Conservation (phyloP, 1,140 invertebrate genomes). For the Calephelis nemesis region DNA sequence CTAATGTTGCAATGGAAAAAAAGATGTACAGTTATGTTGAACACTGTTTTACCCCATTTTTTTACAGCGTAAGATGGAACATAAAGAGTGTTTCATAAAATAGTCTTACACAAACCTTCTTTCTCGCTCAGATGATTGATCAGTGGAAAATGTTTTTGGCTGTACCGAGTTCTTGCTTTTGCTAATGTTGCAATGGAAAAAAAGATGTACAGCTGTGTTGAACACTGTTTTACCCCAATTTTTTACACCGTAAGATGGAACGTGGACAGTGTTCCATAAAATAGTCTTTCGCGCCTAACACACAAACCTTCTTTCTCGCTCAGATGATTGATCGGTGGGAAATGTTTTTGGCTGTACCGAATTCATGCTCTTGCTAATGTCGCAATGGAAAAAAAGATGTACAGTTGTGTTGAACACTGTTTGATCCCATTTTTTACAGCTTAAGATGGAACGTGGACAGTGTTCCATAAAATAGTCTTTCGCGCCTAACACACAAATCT, state of each 20-base stretch:
- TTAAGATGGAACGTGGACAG: too few relatives aligned
- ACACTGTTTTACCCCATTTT: too few relatives aligned
- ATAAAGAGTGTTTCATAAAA: too few relatives aligned
- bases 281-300: slow-evolving; percentile 41
- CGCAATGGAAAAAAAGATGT: background rate
- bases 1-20: slow-evolving; percentile 11
- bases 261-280: too few relatives aligned
- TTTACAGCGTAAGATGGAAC: too few relatives aligned
- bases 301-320: slow-evolving; percentile 35
- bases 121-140: slow-evolving; percentile 34
- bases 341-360: slow-evolving; percentile 15
- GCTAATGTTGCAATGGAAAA: slow-evolving; percentile 11
- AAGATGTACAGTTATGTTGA: background rate
- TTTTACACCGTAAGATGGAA: too few relatives aligned
- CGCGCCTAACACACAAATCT: slow-evolving; percentile 42
- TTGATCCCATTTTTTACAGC: too few relatives aligned
- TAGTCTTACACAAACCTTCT: slow-evolving; percentile 38
- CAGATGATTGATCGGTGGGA: slow-evolving; percentile 33
- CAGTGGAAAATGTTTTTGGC: slow-evolving; percentile 23
- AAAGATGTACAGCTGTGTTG: background rate
- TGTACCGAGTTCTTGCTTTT: slow-evolving; percentile 5
- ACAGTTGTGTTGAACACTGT: too few relatives aligned
- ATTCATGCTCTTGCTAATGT: slow-evolving; percentile 14
- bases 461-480: slow-evolving; percentile 26
- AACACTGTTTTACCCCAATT: too few relatives aligned